Evolutionary conservation across 2,888 invertebrate genomes (phyloP).

Genomic region (Callosobruchus maculatus): DNA sequence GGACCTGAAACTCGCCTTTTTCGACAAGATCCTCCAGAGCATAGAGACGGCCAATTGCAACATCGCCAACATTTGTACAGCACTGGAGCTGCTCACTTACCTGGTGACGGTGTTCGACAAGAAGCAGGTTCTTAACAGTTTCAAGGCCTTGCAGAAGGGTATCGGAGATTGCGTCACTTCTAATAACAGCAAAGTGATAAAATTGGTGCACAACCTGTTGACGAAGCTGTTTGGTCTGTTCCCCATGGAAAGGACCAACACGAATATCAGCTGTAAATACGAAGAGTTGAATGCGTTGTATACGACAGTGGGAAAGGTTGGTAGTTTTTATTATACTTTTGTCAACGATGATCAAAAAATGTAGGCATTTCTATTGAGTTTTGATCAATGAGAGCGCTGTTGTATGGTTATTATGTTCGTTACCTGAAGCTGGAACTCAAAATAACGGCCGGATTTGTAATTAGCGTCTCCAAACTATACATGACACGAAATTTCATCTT

Average conservation of each 20-base stretch:
- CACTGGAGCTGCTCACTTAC: slow-evolving; percentile 86
- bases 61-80: slow-evolving; percentile 88
- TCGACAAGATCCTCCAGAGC: slow-evolving; percentile 75
- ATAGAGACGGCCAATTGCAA: slow-evolving; percentile 65
- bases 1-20: slow-evolving; percentile 86
- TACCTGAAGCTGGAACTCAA: too few species aligned
- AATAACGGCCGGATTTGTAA: too few species aligned
- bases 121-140: slow-evolving; percentile 77
- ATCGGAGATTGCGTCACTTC: slow-evolving; percentile 86
- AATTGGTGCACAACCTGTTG: slow-evolving; percentile 82
- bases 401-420: too few species aligned
- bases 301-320: slow-evolving; percentile 74
- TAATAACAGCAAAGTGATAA: slow-evolving; percentile 84
- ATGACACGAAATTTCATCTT: too few species aligned
- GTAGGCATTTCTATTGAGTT: background rate
- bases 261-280: too few species aligned
- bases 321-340: too few species aligned
- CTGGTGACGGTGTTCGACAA: slow-evolving; percentile 79
- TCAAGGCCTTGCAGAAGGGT: slow-evolving; percentile 86
- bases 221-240: slow-evolving; percentile 86
- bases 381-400: too few species aligned
- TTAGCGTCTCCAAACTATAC: too few species aligned
- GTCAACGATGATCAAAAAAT: too few species aligned
- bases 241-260: too few species aligned
- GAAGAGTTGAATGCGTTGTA: slow-evolving; percentile 90